phyloP scores from a whole-genome alignment of 1,140 invertebrate genomes.

The Eueides isabella region DNA sequence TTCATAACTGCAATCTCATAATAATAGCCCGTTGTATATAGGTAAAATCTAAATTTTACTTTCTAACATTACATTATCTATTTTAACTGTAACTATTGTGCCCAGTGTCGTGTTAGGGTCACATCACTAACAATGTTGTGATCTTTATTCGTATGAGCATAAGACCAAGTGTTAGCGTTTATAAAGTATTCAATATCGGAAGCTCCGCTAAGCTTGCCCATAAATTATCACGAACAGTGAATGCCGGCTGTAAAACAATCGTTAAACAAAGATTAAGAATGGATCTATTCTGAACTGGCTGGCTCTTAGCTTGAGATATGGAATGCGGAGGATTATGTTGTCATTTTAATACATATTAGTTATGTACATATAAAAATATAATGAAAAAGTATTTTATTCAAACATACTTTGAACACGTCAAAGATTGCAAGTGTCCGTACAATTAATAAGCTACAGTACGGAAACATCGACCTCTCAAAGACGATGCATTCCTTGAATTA shows the following conservation, averaged over 20 bases:
- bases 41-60: slow-evolving; percentile 28
- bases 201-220: slow-evolving; percentile 56
- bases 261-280: slow-evolving; percentile 70
- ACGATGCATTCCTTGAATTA: slow-evolving; percentile 77
- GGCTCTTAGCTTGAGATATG: slow-evolving; percentile 41
- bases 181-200: slow-evolving; percentile 57
- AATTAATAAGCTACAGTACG: slow-evolving; percentile 71
- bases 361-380: neutral
- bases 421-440: slow-evolving; percentile 67
- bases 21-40: neutral
- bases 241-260: slow-evolving; percentile 68
- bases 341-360: slow-evolving; percentile 11
- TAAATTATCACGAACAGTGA: slow-evolving; percentile 67
- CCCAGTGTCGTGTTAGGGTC: neutral
- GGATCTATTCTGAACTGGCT: slow-evolving; percentile 54
- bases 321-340: slow-evolving; percentile 35
- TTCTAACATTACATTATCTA: slow-evolving; percentile 15
- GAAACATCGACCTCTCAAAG: slow-evolving; percentile 65
- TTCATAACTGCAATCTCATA: neutral
- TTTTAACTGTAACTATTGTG: slow-evolving; percentile 27
- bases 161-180: slow-evolving; percentile 16
- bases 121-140: slow-evolving; percentile 12
- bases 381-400: slow-evolving; percentile 29
- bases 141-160: slow-evolving; percentile 21
- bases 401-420: slow-evolving; percentile 56